Conservation (phyloP, 2,888 invertebrate genomes). For the Sepioteuthis lessoniana region DNA sequence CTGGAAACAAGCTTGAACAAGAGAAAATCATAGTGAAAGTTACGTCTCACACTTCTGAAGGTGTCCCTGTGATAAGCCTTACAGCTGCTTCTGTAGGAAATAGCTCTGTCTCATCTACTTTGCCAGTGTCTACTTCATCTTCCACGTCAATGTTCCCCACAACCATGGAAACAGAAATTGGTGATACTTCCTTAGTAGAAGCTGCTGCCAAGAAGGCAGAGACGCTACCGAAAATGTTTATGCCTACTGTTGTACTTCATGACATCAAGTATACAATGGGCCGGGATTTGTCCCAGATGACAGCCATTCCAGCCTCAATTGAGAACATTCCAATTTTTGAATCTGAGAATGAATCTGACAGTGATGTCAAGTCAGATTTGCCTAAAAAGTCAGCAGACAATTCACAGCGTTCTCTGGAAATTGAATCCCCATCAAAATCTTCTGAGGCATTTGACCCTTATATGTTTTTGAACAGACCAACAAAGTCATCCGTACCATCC, state of each 20-base stretch:
- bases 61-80: constrained; percentile 45
- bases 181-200: constrained; percentile 34
- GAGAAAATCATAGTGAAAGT: constrained; percentile 46
- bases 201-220: constrained; percentile 44
- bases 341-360: constrained; percentile 45
- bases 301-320: constrained; percentile 43
- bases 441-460: constrained; percentile 36
- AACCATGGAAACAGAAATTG: not conserved
- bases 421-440: constrained; percentile 36
- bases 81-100: not conserved
- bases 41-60: constrained; percentile 39
- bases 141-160: not conserved
- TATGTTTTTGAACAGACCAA: constrained; percentile 45
- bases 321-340: constrained; percentile 48
- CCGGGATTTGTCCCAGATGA: constrained; percentile 8
- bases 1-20: not conserved
- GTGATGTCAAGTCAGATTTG: not conserved
- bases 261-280: constrained; percentile 45
- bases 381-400: not conserved
- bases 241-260: constrained; percentile 44
- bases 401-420: constrained; percentile 8
- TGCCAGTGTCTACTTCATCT: not conserved
- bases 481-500: constrained; percentile 5
- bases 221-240: constrained; percentile 42
- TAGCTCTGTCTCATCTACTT: not conserved